Evolutionary conservation across 2,888 invertebrate genomes (phyloP), one percentile per base, ranked within the genome.

Genomic region (Carcina quercana): DNA sequence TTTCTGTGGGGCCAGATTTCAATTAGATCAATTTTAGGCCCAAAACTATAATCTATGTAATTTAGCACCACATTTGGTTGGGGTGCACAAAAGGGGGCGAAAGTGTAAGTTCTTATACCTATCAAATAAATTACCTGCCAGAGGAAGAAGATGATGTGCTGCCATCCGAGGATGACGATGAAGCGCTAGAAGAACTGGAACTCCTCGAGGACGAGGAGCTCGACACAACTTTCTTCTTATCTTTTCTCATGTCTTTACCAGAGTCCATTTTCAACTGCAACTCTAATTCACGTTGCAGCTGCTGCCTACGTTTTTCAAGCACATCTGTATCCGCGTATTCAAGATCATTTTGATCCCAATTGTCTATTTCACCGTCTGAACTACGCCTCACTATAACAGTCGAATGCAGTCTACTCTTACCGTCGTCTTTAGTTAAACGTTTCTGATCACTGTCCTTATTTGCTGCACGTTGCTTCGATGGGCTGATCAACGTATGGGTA

Each of bases 321-420:
- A 89, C 91, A 65, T 92, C 91, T 40, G 92, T 91, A 74, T 93
- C 92, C 43, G 91, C 92, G 80, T 91, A 91, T 66, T 92, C 92
- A 73, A 93, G 70, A 76, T 91, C 90, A 59, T 89, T 90, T 67
- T 91, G 91, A 67, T 91, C 90, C 91, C 91, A 92, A 64, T 88
- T 89, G 62, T 90, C 90, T 74, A 91, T 89, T 65, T 90, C 89
- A 47, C 74, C 82, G 50, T 89, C 89, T 33, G 89, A 88, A 56
- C 88, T 88, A 60, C 62, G 86, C 44, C 83, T 72, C 53, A 86
- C 88, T 57, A 89, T 86, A 48, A 88, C 87, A 52, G 89, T 86
- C 37, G 89, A 88, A 60, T 87, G 88, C 34, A 88, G 67, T 50
- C 89, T 84, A 69, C 86, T 90, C 68, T 88, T 89, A 42, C 84